Evolutionary conservation across 2,113 vertebrate genomes (phyloP).

Genomic region (Lutjanus erythropterus): DNA sequence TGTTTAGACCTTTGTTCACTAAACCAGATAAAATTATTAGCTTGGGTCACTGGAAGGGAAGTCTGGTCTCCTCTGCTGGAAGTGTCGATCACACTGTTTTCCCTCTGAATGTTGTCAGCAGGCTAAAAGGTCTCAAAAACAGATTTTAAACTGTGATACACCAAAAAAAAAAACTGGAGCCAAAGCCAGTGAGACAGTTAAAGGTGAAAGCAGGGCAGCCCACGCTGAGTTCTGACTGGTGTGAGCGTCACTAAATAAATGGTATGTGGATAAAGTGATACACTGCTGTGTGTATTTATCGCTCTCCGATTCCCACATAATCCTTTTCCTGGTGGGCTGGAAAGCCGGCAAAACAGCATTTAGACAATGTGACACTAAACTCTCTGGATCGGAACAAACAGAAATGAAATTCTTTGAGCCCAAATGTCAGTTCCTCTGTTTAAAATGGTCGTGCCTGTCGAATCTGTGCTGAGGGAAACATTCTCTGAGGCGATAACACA

Average conservation of each 20-base stretch:
- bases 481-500: constrained; percentile 1
- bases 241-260: constrained; percentile 16
- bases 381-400: constrained; percentile 34
- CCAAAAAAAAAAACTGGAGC: neutral
- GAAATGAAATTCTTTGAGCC: constrained; percentile 34
- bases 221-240: neutral
- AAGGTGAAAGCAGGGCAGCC: constrained; percentile 21
- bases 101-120: constrained; percentile 1
- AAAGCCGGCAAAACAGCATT: constrained; percentile 4
- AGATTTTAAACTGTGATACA: neutral
- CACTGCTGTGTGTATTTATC: constrained; percentile 36
- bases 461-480: neutral
- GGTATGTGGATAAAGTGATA: constrained; percentile 25
- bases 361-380: constrained; percentile 23
- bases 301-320: constrained; percentile 24
- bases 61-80: neutral
- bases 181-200: neutral
- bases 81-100: neutral
- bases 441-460: constrained; percentile 14
- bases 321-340: constrained; percentile 33
- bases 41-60: constrained; percentile 6
- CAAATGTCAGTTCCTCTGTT: constrained; percentile 9
- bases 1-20: neutral
- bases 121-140: constrained; percentile 13
- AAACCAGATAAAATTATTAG: constrained; percentile 27